Conservation (phyloP, 2,888 invertebrate genomes). For the Andrena bicolor region DNA sequence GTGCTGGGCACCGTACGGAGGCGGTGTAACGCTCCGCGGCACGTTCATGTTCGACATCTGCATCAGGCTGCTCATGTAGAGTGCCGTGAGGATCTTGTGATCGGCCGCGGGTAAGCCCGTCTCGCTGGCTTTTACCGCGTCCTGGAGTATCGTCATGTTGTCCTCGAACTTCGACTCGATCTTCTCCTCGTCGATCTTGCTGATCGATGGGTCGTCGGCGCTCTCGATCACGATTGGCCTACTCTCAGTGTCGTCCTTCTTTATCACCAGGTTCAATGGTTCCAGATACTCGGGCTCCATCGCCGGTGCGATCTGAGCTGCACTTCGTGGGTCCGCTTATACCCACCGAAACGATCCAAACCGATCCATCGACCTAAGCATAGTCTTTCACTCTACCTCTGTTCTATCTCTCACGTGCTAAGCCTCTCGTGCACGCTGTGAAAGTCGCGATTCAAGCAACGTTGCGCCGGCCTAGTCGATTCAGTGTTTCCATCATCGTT, state of each 20-base stretch:
- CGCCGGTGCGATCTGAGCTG: constrained; percentile 70
- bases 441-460: constrained; percentile 11
- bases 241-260: constrained; percentile 80
- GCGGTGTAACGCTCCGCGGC: constrained; percentile 71
- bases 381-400: not conserved
- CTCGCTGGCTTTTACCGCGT: constrained; percentile 77
- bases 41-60: constrained; percentile 81
- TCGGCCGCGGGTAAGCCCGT: constrained; percentile 79
- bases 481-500: constrained; percentile 6
- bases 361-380: constrained; percentile 62
- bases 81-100: constrained; percentile 83
- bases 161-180: constrained; percentile 72
- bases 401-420: not conserved
- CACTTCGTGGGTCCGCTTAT: constrained; percentile 57
- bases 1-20: constrained; percentile 73
- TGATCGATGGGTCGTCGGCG: constrained; percentile 56
- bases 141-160: constrained; percentile 80
- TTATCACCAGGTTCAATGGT: constrained; percentile 87
- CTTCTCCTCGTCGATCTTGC: constrained; percentile 76
- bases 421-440: constrained; percentile 24
- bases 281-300: constrained; percentile 85
- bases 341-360: constrained; percentile 58
- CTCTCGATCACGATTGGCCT: constrained; percentile 62
- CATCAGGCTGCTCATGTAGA: constrained; percentile 84
- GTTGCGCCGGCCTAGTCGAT: not conserved